phyloP scores from a whole-genome alignment of 2,113 vertebrate species.

The Myiagra hebetior region DNA sequence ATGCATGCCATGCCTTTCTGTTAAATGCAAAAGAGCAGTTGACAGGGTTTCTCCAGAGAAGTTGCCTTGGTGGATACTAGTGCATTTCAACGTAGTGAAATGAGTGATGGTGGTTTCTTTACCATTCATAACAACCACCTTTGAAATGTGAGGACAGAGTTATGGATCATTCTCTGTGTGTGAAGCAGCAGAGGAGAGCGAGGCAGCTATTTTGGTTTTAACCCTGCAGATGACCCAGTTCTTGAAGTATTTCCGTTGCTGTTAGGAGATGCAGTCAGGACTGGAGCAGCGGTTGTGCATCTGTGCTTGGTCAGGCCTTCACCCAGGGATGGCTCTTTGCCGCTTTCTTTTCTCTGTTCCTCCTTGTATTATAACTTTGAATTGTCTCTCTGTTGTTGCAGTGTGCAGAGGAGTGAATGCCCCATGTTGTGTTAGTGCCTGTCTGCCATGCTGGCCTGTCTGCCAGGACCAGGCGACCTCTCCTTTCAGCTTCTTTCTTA shows the following conservation, averaged over 20 bases:
- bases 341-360: conserved; percentile 45
- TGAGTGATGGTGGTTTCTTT: not conserved
- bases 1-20: conserved; percentile 46
- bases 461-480: conserved; percentile 97
- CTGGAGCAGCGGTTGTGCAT: not conserved
- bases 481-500: conserved; percentile 98
- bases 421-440: conserved; percentile 92
- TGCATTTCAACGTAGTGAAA: not conserved
- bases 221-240: conserved; percentile 15
- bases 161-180: not conserved
- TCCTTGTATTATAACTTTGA: conserved; percentile 58
- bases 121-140: not conserved
- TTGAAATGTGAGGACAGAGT: not conserved
- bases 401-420: conserved; percentile 87
- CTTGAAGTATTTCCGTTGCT: not conserved
- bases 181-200: not conserved
- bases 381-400: conserved; percentile 73
- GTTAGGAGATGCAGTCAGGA: not conserved
- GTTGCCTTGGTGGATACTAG: not conserved
- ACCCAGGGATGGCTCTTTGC: conserved; percentile 12
- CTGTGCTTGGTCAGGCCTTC: conserved; percentile 50
- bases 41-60: conserved; percentile 34
- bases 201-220: not conserved
- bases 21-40: conserved; percentile 8
- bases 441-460: conserved; percentile 99